Conservation (phyloP, 2,113 vertebrate genomes). For the Corythornis cristatus region DNA sequence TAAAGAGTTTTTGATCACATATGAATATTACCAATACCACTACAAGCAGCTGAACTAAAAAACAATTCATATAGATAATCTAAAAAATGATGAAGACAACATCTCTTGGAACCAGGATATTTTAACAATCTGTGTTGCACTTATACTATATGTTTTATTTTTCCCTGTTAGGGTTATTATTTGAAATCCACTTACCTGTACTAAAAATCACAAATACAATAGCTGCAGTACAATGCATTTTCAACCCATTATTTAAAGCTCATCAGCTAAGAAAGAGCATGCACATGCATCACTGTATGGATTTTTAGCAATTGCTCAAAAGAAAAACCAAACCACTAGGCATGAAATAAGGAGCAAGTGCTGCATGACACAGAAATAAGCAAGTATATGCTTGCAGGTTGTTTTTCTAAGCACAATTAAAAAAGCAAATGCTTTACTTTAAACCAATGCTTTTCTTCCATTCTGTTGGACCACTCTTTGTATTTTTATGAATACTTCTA, state of each 20-base stretch:
- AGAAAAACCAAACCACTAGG: neutral
- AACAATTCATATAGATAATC: neutral
- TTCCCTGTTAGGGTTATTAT: neutral
- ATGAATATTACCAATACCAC: neutral
- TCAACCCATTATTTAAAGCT: conserved; percentile 33
- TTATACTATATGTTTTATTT: neutral
- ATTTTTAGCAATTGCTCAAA: conserved; percentile 26
- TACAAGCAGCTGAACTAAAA: neutral
- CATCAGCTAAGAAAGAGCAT: conserved; percentile 59
- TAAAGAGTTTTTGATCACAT: fast-evolving
- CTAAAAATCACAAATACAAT: conserved; percentile 32
- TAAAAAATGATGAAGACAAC: neutral
- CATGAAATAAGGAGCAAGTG: conserved; percentile 2
- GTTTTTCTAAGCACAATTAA: neutral
- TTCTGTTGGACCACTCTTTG: neutral
- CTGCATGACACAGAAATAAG: conserved; percentile 22
- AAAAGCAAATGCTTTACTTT: neutral
- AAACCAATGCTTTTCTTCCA: neutral
- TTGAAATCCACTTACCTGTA: conserved; percentile 73
- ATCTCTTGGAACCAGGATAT: neutral
- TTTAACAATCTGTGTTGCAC: neutral
- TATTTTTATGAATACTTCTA: neutral
- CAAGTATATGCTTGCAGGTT: neutral
- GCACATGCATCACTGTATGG: conserved; percentile 71
- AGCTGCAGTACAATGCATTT: conserved; percentile 51